A percentile compares a stretch with the other conserved stretches of the same genome.
Evolutionary conservation across 2,797 vertebrate species (phyloP).

Genomic region (Platalea minor): DNA sequence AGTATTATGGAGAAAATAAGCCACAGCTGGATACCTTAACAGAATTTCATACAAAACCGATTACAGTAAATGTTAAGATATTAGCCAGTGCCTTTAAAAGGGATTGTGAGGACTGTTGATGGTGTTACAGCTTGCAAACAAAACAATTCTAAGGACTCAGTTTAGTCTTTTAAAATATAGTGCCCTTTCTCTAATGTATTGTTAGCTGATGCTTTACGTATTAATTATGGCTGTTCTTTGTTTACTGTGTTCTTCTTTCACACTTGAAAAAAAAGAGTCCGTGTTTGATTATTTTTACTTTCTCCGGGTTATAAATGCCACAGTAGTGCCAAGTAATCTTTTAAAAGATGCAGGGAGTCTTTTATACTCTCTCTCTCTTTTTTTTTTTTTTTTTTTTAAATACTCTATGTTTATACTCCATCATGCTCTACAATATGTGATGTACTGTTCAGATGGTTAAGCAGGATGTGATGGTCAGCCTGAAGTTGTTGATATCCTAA

Average conservation of each 20-base stretch:
- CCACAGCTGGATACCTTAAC: neutral
- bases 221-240: neutral
- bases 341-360: neutral
- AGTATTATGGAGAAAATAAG: neutral
- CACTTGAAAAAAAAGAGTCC: neutral
- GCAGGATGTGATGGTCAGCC: neutral
- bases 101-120: neutral
- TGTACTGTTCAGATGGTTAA: neutral
- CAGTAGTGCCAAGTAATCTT: neutral
- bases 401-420: neutral
- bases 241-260: neutral
- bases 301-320: neutral
- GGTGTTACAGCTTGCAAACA: neutral
- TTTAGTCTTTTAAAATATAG: neutral
- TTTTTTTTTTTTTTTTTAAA: rapidly evolving
- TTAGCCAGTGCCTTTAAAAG: neutral
- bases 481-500: neutral
- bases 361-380: neutral
- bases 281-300: neutral
- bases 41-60: neutral
- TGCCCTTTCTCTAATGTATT: neutral
- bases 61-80: neutral
- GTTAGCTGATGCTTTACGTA: neutral
- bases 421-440: neutral
- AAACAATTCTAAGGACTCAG: neutral